Evolutionary conservation across 2,888 invertebrate genomes (phyloP).

Genomic region (Cosmia pyralina): DNA sequence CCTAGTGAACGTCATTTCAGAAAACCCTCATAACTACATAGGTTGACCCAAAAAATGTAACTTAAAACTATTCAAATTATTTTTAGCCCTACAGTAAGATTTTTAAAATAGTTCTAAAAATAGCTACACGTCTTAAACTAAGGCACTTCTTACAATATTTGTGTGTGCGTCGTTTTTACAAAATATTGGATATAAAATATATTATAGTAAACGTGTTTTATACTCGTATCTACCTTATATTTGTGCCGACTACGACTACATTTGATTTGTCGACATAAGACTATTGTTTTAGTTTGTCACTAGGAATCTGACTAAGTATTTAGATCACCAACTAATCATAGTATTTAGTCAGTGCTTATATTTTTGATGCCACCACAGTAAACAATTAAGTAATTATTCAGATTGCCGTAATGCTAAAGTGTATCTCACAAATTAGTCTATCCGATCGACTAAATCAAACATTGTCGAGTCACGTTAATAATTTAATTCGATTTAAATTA

Average conservation of each 20-base stretch:
- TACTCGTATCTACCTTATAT: conserved; percentile 12
- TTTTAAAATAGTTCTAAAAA: conserved; percentile 68
- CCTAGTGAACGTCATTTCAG: too few relatives aligned
- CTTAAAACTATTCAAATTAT: conserved; percentile 21
- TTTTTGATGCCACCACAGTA: too few relatives aligned
- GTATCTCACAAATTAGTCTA: conserved; percentile 8
- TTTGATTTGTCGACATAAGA: conserved; percentile 34
- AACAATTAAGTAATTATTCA: neutral
- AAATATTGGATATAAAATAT: conserved; percentile 65
- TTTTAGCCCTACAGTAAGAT: conserved; percentile 52
- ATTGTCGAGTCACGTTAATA: conserved; percentile 34
- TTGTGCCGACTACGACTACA: conserved; percentile 42
- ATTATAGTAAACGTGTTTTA: conserved; percentile 43
- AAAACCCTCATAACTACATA: too few relatives aligned
- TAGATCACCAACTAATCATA: neutral
- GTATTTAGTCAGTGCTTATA: neutral
- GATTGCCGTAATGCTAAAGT: neutral
- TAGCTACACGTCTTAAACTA: conserved; percentile 68
- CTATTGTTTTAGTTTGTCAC: neutral
- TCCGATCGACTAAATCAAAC: conserved; percentile 48
- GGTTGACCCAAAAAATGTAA: conserved; percentile 8
- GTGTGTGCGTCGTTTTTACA: conserved; percentile 69
- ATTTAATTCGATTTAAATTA: conserved; percentile 45
- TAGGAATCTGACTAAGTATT: neutral
- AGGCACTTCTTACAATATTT: conserved; percentile 75